These are phyloP conservation scores for Zosterops japonicus DNA, from an alignment of 2,113 vertebrate species.

Conservation along the genomic window DNA sequence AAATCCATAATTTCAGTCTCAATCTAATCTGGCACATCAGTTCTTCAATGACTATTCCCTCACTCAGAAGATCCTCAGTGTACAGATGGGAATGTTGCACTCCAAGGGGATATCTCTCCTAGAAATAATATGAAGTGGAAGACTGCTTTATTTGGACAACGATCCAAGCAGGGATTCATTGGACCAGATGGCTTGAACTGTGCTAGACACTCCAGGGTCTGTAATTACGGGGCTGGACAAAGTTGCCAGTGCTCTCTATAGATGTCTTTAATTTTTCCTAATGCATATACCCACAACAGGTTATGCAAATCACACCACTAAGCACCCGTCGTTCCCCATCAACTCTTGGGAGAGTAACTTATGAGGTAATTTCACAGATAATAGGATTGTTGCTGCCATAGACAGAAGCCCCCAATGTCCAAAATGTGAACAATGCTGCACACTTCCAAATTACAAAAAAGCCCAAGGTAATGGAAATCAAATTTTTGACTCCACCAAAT, in stretches of 20 bases:
- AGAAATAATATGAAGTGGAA: neutral
- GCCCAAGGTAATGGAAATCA: neutral
- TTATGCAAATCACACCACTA: neutral
- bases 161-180: neutral
- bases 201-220: neutral
- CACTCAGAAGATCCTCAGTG: neutral
- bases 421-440: neutral
- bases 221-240: neutral
- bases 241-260: neutral
- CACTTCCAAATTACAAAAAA: neutral
- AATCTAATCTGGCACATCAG: neutral
- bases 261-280: neutral
- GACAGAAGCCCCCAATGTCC: neutral
- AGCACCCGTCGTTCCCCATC: fast-evolving
- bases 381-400: neutral
- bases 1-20: neutral
- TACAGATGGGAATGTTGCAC: neutral
- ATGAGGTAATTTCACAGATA: neutral
- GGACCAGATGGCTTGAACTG: neutral
- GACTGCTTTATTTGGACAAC: neutral
- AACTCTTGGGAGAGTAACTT: neutral
- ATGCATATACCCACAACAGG: neutral
- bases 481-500: neutral
- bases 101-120: neutral
- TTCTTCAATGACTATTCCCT: neutral